phyloP scores from a whole-genome alignment of 2,113 vertebrate genomes.

The Chloropsis cyanopogon region DNA sequence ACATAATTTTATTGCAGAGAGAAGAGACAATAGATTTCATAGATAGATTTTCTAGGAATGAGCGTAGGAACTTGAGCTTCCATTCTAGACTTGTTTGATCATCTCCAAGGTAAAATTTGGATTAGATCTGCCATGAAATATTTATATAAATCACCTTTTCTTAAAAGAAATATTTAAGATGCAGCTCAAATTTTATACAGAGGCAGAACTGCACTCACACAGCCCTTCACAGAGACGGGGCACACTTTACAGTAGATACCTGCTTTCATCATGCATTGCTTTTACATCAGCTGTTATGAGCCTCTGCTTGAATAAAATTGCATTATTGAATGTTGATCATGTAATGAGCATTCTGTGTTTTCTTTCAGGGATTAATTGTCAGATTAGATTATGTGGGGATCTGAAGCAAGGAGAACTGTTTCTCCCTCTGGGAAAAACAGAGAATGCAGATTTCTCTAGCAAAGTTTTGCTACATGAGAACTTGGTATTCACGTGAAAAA shows the following conservation, averaged over 20 bases:
- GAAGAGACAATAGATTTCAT: constrained; percentile 15
- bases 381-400: not conserved
- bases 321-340: not conserved
- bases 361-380: not conserved
- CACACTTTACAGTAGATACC: not conserved
- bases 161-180: not conserved
- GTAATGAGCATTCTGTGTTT: not conserved
- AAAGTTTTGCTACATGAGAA: not conserved
- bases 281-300: not conserved
- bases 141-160: not conserved
- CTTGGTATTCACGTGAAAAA: not conserved
- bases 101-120: not conserved
- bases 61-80: not conserved
- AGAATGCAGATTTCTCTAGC: not conserved
- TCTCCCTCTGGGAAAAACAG: not conserved
- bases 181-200: not conserved
- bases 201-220: not conserved
- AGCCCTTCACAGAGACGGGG: not conserved
- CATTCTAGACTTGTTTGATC: not conserved
- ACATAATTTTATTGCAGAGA: constrained; percentile 29
- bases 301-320: not conserved
- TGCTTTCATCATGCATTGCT: not conserved
- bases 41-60: not conserved
- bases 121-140: not conserved
- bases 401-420: not conserved